Evolutionary conservation across 2,797 vertebrate species (phyloP), one percentile per base, ranked within the genome.

Genomic region (Champsocephalus gunnari): DNA sequence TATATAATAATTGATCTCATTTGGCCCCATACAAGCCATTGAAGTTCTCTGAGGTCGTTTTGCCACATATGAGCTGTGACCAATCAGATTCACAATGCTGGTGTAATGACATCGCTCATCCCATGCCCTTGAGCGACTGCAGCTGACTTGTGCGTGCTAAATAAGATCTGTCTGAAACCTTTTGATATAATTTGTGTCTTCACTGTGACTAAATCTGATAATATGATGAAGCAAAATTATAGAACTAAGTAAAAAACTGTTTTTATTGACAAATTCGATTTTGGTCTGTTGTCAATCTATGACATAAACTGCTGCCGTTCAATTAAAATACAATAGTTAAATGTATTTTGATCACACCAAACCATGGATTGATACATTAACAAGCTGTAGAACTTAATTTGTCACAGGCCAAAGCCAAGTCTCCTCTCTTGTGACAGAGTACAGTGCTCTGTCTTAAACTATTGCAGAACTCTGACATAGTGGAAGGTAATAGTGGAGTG

Each of bases 61-160:
- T 78, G 71, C 53, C 71, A 78, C 80, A 86, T 74, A 80, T 81
- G 75, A 84, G 79, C 87, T 90, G 84, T 89, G 84, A 90, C 81
- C 81, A 88, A 86, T 90, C 80, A 70, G 60, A 89, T 91, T 92
- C 75, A 82, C 82, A 77, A 79, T 74, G 77, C 80, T 65, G 8
- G 67, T 74, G 66, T 83, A 87, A 85, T 88, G 77, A 83, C 77
- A 86, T 82, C 75, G 49, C 66, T 85, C 78, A 84, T 86, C 81
- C 73, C 17, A 11, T 86, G 75, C 58, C 84, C 83, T 83, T 84
- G 66, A 85, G 81, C 77, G 59, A 77, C 71, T 79, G 64, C 63
- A 58, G 75, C 66, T 81, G 63, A 76, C 62, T 82, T 72, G 64
- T 66, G 66, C 13, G 8, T 80, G 68, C 58, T 51, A 71, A 89